phyloP scores from a whole-genome alignment of 2,888 invertebrate genomes.

The Galerucella nymphaeae region DNA sequence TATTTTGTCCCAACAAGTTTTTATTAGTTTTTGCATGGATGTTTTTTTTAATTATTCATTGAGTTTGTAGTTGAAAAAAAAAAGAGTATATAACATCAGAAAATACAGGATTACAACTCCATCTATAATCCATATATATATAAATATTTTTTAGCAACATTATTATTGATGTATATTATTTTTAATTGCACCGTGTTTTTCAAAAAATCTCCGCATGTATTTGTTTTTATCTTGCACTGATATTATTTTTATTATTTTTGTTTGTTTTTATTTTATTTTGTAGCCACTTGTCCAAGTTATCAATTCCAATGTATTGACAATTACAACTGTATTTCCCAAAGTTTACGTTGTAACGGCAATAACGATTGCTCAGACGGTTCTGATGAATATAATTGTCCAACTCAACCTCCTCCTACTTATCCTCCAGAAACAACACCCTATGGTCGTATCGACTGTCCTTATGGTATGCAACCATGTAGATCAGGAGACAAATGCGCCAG shows the following conservation, averaged over 20 bases:
- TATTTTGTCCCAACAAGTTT: background rate
- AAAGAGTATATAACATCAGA: too few relatives aligned
- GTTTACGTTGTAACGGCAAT: constrained; percentile 70
- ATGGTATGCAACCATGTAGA: constrained; percentile 64
- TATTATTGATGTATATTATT: constrained; percentile 29
- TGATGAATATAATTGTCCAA: constrained; percentile 70
- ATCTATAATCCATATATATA: too few relatives aligned
- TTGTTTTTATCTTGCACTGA: constrained; percentile 34
- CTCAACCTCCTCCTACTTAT: constrained; percentile 60
- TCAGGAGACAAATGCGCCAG: constrained; percentile 69
- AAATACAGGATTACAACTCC: too few relatives aligned
- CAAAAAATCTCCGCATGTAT: constrained; percentile 28
- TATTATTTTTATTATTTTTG: constrained; percentile 38
- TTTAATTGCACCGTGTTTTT: constrained; percentile 34
- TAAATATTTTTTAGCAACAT: too few relatives aligned
- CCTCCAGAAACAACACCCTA: constrained; percentile 48
- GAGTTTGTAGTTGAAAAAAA: too few relatives aligned
- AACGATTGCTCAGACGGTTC: constrained; percentile 71
- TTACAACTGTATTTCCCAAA: constrained; percentile 68
- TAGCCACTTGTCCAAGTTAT: constrained; percentile 74
- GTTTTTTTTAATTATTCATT: background rate
- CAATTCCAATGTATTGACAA: constrained; percentile 77
- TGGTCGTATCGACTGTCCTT: constrained; percentile 58
- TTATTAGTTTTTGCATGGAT: background rate
- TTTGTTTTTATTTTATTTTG: constrained; percentile 46